Evolutionary conservation across 2,797 vertebrate species (phyloP), one percentile per base, ranked within the genome.

Genomic region (Cossypha niveicapilla): DNA sequence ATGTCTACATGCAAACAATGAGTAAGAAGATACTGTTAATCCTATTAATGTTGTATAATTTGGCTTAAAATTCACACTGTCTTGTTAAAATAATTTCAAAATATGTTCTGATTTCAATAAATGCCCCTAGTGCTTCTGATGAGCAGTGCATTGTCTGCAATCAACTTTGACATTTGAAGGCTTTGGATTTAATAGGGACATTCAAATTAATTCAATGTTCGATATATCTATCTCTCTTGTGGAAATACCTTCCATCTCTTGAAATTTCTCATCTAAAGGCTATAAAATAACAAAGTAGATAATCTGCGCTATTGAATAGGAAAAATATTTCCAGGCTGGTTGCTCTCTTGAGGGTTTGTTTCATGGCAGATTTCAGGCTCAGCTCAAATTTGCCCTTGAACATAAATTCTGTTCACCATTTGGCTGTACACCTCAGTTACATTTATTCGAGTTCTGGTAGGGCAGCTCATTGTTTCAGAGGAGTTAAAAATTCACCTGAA

Each of bases 401-500:
- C 27, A 21, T 14, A 39, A 87, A 35, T 2, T 13, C 28, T 50
- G 13, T 27, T 79, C 37, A 37, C 17, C 17, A n/a, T 70, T 80
- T 74, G 25, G 15, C 47, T 62, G 30, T 30, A 42, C 16, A 58
- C 6, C 14, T 60, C 11, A 4, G 27, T 34, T 85, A 92, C 79
- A 39, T 73, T 75, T 76, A 44, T 63, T 28, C 14, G 30, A 73
- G 37, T 18, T 93, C 53, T 92, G 34, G 22, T 56, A 53, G 65
- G 23, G 32, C 25, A 66, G 30, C 25, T 93, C 61, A 41, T 89
- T 82, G 78, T 77, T 92, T 86, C 88, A 75, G 57, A 73, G 48
- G 41, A 83, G 45, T 92, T 92, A 84, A 95, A 92, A 87, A 88
- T 86, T 4, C 76, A 91, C 86, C 95, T 91, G 94, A 81, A 72